Evolutionary conservation across 2,113 vertebrate genomes (phyloP), one percentile per base, ranked within the genome.

Genomic region (Carettochelys insculpta): DNA sequence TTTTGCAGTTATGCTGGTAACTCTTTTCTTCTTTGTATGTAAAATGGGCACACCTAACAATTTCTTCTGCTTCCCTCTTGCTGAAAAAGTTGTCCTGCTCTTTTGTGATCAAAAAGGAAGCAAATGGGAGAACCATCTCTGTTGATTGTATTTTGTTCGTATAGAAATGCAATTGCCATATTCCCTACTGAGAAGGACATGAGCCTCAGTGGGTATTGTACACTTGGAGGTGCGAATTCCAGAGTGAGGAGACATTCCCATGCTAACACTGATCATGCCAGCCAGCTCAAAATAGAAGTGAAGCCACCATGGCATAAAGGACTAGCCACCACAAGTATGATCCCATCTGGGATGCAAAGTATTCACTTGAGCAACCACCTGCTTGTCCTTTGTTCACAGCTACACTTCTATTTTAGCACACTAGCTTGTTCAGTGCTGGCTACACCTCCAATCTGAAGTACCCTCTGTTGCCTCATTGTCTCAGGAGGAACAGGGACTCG

Each of bases 31-130:
- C 11, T 41, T 2, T 31, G 5, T 52, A 45, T 90, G 25, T 17
- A 78, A 0, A 2, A 5, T 24, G 29, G 1, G 2, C 1, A 4
- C 10, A 27, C 85, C 82, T 4, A n/a, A 90, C n/a, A 51, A 48
- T n/a, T 13, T 73, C 1, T 29, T 73, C 11, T n/a, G 2, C 58
- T 19, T 29, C 52, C 20, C 2, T 19, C 2, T 2, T 58, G 58
- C 22, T 4, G 24, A 12, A 7, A 8, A 3, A 13, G 1, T 31
- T 16, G 14, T 1, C 0, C 2, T 22, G 1, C 17, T 16, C 4
- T 19, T 61, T 41, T 65, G n/a, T 20, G 4, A 6, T 16, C 38
- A 43, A 54, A 54, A 41, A 6, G 24, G 51, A 29, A 52, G 16
- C 0, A 6, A 31, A 16, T 2, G 17, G 16, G 11, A 27, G 47